phyloP scores from a whole-genome alignment of 2,113 vertebrate species.

The Calidris pygmaea region DNA sequence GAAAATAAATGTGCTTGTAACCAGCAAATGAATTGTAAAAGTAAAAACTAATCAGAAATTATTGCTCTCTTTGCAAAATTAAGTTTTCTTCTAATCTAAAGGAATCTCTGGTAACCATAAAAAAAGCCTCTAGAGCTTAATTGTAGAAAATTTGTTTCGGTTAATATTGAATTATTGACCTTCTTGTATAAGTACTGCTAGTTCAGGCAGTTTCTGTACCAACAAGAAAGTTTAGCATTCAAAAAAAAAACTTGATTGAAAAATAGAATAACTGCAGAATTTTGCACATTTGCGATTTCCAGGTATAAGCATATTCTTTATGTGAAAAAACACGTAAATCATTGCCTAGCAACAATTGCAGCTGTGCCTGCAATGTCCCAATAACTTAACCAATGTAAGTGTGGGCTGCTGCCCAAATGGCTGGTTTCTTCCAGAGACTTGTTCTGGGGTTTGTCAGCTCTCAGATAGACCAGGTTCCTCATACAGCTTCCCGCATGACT shows the following conservation, averaged over 20 bases:
- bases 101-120: neutral
- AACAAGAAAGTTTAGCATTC: neutral
- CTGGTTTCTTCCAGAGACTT: neutral
- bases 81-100: neutral
- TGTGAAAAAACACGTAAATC: neutral
- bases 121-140: neutral
- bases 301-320: neutral
- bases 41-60: slow-evolving; percentile 5
- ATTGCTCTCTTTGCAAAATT: neutral
- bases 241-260: neutral
- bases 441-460: neutral
- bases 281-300: neutral
- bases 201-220: neutral
- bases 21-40: neutral
- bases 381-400: neutral
- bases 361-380: neutral
- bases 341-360: neutral
- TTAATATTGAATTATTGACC: slow-evolving; percentile 41
- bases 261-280: neutral
- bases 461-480: neutral
- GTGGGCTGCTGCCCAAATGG: neutral
- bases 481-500: accelerated
- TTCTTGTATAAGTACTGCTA: neutral
- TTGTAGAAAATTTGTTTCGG: neutral
- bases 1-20: neutral